Percentiles rank a stretch among this genome's conserved stretches.
These are phyloP conservation scores for Lithophane socia DNA, from an alignment of 2,888 invertebrate genomes.

Conservation along the genomic window DNA sequence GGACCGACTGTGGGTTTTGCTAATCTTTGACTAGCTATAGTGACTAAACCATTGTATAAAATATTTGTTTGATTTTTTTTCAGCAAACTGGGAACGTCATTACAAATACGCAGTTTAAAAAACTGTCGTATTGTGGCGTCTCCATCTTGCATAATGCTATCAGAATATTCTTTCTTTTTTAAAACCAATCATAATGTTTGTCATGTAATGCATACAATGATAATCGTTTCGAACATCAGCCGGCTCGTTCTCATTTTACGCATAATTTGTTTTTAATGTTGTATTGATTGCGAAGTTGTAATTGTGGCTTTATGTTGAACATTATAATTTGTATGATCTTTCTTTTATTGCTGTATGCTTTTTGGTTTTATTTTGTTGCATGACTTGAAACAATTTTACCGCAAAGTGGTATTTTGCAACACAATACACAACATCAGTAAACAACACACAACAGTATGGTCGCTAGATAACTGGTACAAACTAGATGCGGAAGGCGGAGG, in stretches of 20 bases:
- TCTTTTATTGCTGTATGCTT: constrained; percentile 17
- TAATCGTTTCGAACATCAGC: constrained; percentile 47
- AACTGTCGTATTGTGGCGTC: too few relatives aligned
- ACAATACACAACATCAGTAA: too few relatives aligned
- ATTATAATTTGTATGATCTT: constrained; percentile 48
- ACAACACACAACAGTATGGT: too few relatives aligned
- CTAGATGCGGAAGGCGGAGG: too few relatives aligned
- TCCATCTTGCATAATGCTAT: background rate
- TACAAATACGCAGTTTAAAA: too few relatives aligned
- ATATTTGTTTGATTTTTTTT: too few relatives aligned
- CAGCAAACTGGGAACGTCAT: too few relatives aligned
- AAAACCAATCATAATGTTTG: constrained; percentile 11
- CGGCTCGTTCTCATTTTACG: constrained; percentile 34
- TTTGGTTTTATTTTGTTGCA: constrained; percentile 3
- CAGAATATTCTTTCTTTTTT: constrained; percentile 11
- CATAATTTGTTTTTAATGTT: constrained; percentile 64
- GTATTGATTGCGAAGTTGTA: constrained; percentile 53
- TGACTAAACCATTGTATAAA: too few relatives aligned
- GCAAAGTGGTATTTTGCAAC: too few relatives aligned
- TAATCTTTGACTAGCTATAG: too few relatives aligned
- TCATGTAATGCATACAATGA: constrained; percentile 33
- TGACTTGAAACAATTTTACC: background rate
- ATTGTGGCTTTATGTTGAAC: constrained; percentile 30
- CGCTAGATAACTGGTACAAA: too few relatives aligned
- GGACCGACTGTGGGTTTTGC: too few relatives aligned